Evolutionary conservation across 2,113 vertebrate genomes (phyloP), one percentile per base, ranked within the genome.

Genomic region (Coptodon bakossiorum): DNA sequence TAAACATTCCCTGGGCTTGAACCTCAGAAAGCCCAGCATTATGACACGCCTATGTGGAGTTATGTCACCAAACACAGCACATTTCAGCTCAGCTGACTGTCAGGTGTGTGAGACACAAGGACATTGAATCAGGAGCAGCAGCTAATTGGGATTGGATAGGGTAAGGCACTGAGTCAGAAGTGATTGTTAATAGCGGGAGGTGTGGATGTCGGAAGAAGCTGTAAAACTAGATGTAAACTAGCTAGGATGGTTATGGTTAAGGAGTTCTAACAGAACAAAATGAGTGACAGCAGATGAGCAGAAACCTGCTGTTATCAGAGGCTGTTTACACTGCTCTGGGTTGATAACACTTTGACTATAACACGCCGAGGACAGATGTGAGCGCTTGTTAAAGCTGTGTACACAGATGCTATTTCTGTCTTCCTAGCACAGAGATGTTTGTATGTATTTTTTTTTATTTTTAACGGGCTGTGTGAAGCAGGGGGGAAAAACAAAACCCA

Each of bases 401-500:
- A 24, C n/a, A 48, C 24, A 88, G 22, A 22, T 17, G 29, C 40
- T 68, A 8, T 81, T 80, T 81, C n/a, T 57, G 2, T 27, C 27
- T 45, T 54, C 9, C 7, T 5, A 6, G 29, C 13, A 34, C 5
- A 78, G 16, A 50, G 4, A 48, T 50, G 40, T 73, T 16, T 17
- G 63, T 24, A 40, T 43, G 5, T 8, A 24, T 40, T 48, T n/a
- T 36, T 29, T 9, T 61, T 38, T 61, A 12, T 8, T 7, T 38
- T 66, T 38, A 19, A 66, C 1, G 19, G 6, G 61, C 31, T 38
- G 61, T 5, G 34, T 66, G 61, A 66, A 7, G 10, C 10, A 1
- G 0, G 10, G 34, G 56, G 31, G 0, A 4, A 4, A 7, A n/a
- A 38, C 0, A 3, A 13, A 38, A 66, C 19, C 4, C 19, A 66